Evolutionary conservation across 2,797 vertebrate species (phyloP).

Genomic region (Lagorchestes hirsutus): DNA sequence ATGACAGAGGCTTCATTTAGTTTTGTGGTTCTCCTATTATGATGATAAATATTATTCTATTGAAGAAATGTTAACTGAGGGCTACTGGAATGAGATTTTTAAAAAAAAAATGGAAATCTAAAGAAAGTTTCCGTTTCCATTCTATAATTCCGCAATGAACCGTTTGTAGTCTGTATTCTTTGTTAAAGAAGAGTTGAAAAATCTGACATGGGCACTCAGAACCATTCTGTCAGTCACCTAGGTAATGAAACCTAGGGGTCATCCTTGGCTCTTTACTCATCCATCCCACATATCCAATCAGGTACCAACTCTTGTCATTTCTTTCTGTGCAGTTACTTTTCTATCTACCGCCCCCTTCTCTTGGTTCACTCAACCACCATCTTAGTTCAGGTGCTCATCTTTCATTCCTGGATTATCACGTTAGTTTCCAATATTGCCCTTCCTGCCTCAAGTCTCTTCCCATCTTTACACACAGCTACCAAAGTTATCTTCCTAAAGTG

Average conservation of each 20-base stretch:
- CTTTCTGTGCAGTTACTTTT: background rate
- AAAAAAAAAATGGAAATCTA: slow-evolving; percentile 18
- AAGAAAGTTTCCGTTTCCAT: slow-evolving; percentile 16
- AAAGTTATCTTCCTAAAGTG: background rate
- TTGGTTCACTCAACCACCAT: background rate
- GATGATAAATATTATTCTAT: slow-evolving; percentile 23
- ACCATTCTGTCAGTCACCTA: slow-evolving; percentile 12
- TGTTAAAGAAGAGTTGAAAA: slow-evolving; percentile 16
- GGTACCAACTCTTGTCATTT: background rate
- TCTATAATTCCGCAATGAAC: slow-evolving; percentile 1
- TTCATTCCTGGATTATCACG: background rate
- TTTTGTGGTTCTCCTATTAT: slow-evolving; percentile 4
- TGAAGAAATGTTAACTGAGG: slow-evolving; percentile 19
- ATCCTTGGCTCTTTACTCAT: background rate
- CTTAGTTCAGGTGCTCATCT: background rate
- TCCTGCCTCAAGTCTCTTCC: background rate
- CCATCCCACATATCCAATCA: background rate
- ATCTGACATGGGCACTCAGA: slow-evolving; percentile 9
- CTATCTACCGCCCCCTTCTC: background rate
- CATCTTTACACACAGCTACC: background rate
- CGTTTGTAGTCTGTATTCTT: background rate
- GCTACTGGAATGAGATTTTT: slow-evolving; percentile 15
- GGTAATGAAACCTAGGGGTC: slow-evolving; percentile 15
- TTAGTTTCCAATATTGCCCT: background rate
- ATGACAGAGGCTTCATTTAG: slow-evolving; percentile 26